Conservation (phyloP, 2,888 invertebrate genomes). For the Pteria penguin region DNA sequence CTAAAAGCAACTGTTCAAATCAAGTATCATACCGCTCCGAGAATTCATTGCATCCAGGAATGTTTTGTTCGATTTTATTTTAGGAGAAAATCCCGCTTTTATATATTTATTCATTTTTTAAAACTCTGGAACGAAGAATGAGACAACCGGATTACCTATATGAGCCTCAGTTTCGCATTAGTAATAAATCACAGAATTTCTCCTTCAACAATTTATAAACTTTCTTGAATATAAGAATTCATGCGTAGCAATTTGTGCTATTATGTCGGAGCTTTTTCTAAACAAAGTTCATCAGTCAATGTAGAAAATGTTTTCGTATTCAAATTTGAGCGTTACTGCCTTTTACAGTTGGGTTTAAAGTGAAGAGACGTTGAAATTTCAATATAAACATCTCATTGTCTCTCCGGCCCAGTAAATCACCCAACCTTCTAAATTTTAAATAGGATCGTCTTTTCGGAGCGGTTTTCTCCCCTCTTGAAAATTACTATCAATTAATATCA, state of each 20-base stretch:
- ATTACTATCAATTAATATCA: conserved; percentile 29
- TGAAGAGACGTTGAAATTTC: not conserved
- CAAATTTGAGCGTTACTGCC: not conserved
- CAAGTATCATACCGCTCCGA: conserved; percentile 17
- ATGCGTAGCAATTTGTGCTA: not conserved
- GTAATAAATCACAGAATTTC: not conserved
- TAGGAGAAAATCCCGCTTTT: too few species aligned
- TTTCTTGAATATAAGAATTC: not conserved
- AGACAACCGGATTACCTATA: not conserved
- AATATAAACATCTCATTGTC: not conserved
- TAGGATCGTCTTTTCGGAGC: not conserved
- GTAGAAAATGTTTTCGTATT: not conserved
- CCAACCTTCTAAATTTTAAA: not conserved
- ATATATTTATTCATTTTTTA: too few species aligned
- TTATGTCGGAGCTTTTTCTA: not conserved
- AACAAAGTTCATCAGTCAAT: not conserved
- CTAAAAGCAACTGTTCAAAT: conserved; percentile 28
- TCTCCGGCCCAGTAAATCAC: not conserved
- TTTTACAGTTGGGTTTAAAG: not conserved
- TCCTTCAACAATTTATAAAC: not conserved
- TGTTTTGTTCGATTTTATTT: too few species aligned
- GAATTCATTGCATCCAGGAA: not conserved
- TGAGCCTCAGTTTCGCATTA: not conserved
- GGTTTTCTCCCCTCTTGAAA: conserved; percentile 12
- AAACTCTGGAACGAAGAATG: too few species aligned